These are phyloP conservation scores for Protodeltote pygarga DNA, from an alignment of 2,888 invertebrate genomes.

Conservation along the genomic window DNA sequence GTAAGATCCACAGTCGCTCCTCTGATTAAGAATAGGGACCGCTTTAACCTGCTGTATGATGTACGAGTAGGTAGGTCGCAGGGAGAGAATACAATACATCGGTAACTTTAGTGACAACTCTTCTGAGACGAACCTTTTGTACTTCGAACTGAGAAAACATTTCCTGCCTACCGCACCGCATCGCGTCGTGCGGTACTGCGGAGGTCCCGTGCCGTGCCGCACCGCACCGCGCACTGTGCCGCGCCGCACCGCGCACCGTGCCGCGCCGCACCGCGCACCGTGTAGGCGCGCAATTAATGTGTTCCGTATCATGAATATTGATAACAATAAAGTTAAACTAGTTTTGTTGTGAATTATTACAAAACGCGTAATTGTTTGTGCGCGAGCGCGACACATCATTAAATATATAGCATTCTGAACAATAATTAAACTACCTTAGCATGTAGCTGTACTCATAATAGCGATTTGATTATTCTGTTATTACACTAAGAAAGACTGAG, in stretches of 20 bases:
- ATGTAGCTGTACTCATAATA: too few species aligned
- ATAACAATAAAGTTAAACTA: constrained; percentile 10
- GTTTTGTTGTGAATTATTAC: constrained; percentile 2
- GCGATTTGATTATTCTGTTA: too few species aligned
- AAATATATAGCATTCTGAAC: too few species aligned
- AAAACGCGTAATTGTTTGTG: neutral
- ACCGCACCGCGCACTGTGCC: too few species aligned
- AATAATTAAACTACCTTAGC: too few species aligned
- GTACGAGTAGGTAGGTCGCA: constrained; percentile 3
- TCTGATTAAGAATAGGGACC: neutral
- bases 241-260: neutral
- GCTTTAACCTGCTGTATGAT: constrained; percentile 11
- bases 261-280: neutral
- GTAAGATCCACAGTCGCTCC: neutral
- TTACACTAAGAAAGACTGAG: too few species aligned
- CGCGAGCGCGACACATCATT: neutral
- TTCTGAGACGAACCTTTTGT: constrained; percentile 7
- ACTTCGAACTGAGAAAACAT: constrained; percentile 10
- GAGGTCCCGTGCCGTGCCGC: neutral
- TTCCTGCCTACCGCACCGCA: too few species aligned
- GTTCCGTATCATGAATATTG: constrained; percentile 20
- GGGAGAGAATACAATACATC: constrained; percentile 19
- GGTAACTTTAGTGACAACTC: constrained; percentile 11
- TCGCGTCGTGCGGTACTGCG: neutral
- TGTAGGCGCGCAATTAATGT: constrained; percentile 6